A percentile compares a stretch with the other conserved stretches of the same genome.
These are phyloP conservation scores for Euphydryas editha DNA, from an alignment of 2,888 invertebrate species.

Conservation along the genomic window DNA sequence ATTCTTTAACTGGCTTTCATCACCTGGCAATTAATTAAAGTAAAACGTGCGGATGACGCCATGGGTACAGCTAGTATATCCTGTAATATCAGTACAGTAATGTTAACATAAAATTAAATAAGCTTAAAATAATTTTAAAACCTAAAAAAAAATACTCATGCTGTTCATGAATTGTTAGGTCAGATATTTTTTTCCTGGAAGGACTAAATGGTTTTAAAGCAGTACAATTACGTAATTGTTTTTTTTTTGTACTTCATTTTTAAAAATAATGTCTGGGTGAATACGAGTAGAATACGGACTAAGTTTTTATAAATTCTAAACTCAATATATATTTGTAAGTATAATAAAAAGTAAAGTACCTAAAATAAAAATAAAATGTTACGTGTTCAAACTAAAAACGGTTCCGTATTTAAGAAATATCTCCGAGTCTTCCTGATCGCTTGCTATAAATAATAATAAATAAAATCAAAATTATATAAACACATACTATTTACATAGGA, in stretches of 20 bases:
- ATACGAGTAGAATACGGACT: not conserved
- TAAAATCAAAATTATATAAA: too few relatives aligned
- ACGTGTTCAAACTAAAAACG: too few relatives aligned
- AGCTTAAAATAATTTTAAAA: too few relatives aligned
- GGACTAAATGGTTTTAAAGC: slow-evolving; percentile 17
- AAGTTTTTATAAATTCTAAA: not conserved
- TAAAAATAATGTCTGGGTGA: not conserved
- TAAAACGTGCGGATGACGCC: too few relatives aligned
- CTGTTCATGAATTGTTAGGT: not conserved
- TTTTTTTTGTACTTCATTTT: not conserved
- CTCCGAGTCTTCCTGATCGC: too few relatives aligned
- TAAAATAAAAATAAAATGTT: too few relatives aligned
- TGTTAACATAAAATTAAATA: not conserved
- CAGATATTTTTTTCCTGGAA: slow-evolving; percentile 25
- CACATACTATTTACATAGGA: not conserved
- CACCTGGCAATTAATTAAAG: too few relatives aligned
- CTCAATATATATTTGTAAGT: too few relatives aligned
- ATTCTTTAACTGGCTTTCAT: too few relatives aligned
- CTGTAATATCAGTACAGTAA: not conserved
- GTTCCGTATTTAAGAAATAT: too few relatives aligned
- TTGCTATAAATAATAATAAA: too few relatives aligned
- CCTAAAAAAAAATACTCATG: not conserved
- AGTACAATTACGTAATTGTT: slow-evolving; percentile 5
- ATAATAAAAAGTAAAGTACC: too few relatives aligned
- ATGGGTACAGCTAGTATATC: not conserved